These are phyloP conservation scores for Heterodera carotae DNA, from an alignment of 1,140 invertebrate genomes.

Conservation along the genomic window DNA sequence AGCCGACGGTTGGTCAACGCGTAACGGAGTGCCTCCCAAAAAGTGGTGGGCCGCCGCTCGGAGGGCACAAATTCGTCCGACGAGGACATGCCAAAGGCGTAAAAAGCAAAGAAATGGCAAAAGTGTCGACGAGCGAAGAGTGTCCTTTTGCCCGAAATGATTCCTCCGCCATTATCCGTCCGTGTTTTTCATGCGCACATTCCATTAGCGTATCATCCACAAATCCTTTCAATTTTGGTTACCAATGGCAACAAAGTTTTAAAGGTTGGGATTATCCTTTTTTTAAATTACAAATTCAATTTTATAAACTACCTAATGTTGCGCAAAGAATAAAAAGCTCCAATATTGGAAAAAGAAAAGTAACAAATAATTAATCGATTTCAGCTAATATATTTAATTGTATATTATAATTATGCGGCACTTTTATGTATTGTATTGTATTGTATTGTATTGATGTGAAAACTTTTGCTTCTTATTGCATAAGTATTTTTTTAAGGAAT, in stretches of 20 bases:
- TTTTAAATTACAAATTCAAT: no score
- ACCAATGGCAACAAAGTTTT: not conserved
- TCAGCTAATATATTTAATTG: no score
- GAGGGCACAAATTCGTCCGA: constrained; percentile 17
- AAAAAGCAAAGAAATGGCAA: not conserved
- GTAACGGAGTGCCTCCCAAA: constrained; percentile 77
- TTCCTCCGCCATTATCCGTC: not conserved
- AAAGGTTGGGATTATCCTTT: no score
- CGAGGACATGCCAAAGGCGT: not conserved
- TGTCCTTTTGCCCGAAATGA: not conserved
- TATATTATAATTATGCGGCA: no score
- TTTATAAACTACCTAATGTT: no score
- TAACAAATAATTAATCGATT: no score
- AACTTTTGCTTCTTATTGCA: no score
- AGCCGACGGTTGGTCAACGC: constrained; percentile 92
- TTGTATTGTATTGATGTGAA: no score
- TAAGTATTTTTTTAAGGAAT: no score
- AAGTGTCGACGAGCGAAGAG: not conserved
- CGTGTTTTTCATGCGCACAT: not conserved
- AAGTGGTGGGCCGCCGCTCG: constrained; percentile 67
- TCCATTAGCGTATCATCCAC: not conserved
- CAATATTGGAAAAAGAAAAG: no score
- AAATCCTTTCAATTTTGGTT: not conserved
- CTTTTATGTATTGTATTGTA: no score
- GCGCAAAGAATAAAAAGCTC: no score